Evolutionary conservation across 2,113 vertebrate species (phyloP).

Genomic region (Thamnaconus septentrionalis): DNA sequence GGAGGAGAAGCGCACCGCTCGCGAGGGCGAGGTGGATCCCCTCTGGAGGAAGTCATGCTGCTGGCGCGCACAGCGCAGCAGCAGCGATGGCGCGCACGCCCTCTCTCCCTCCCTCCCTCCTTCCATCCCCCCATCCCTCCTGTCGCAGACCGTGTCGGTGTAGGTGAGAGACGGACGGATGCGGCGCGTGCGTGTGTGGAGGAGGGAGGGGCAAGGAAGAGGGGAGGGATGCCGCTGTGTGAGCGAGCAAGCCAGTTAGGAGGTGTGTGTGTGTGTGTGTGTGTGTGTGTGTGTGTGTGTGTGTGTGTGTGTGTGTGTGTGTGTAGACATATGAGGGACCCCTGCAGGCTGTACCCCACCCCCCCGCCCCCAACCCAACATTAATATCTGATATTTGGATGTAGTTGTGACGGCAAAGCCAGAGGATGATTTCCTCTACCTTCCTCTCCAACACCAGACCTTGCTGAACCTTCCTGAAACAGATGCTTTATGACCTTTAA

Average conservation of each 20-base stretch:
- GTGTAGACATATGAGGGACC: not conserved
- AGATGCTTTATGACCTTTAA: conserved; percentile 46
- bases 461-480: conserved; percentile 7
- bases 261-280: conserved; percentile 27
- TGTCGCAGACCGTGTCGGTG: conserved; percentile 50
- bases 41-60: no score
- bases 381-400: no score
- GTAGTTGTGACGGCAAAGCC: no score
- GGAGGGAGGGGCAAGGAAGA: conserved; percentile 47
- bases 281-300: conserved; percentile 24
- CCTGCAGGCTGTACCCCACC: conserved; percentile 43
- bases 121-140: conserved; percentile 9
- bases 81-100: no score
- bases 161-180: conserved; percentile 64
- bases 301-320: no score
- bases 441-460: no score
- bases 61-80: no score
- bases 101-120: not conserved
- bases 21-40: no score
- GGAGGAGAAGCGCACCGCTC: not conserved
- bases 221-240: conserved; percentile 67
- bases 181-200: conserved; percentile 62
- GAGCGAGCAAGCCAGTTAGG: conserved; percentile 55
- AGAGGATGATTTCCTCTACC: no score
- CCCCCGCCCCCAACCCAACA: no score